Evolutionary conservation across 1,140 invertebrate genomes (phyloP).

Genomic region (Magallana gigas): DNA sequence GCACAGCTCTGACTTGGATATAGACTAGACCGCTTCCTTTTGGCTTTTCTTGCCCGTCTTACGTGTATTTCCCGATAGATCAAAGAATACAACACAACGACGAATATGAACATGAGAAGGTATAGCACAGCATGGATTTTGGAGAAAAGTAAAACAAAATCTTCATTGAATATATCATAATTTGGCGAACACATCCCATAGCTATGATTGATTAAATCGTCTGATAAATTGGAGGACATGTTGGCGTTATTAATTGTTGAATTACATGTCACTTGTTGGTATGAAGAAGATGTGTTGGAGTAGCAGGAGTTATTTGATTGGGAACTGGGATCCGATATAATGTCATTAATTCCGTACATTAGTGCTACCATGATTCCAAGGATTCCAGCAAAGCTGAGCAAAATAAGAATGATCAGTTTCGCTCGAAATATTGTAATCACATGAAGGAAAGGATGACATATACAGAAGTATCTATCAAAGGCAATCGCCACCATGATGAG

Average conservation of each 20-base stretch:
- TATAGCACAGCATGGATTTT: slow-evolving; percentile 72
- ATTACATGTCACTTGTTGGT: neutral
- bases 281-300: neutral
- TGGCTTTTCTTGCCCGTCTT: slow-evolving; percentile 62
- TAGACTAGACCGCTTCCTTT: slow-evolving; percentile 61
- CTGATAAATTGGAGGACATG: neutral
- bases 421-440: slow-evolving; percentile 73
- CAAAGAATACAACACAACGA: slow-evolving; percentile 71
- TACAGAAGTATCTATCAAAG: slow-evolving; percentile 78
- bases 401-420: slow-evolving; percentile 69
- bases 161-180: slow-evolving; percentile 57
- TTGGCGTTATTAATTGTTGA: slow-evolving; percentile 38
- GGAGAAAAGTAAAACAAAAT: slow-evolving; percentile 70
- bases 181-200: slow-evolving; percentile 64
- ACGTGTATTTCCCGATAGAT: slow-evolving; percentile 71
- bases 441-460: slow-evolving; percentile 76
- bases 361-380: slow-evolving; percentile 68
- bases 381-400: slow-evolving; percentile 68
- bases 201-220: neutral
- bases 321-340: neutral
- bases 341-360: slow-evolving; percentile 43
- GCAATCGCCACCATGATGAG: slow-evolving; percentile 79
- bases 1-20: slow-evolving; percentile 57
- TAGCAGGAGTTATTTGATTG: slow-evolving; percentile 32
- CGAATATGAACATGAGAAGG: slow-evolving; percentile 67